Base-by-base conservation (phyloP, 2,797 vertebrate species). In the Thunnus albacares region DNA sequence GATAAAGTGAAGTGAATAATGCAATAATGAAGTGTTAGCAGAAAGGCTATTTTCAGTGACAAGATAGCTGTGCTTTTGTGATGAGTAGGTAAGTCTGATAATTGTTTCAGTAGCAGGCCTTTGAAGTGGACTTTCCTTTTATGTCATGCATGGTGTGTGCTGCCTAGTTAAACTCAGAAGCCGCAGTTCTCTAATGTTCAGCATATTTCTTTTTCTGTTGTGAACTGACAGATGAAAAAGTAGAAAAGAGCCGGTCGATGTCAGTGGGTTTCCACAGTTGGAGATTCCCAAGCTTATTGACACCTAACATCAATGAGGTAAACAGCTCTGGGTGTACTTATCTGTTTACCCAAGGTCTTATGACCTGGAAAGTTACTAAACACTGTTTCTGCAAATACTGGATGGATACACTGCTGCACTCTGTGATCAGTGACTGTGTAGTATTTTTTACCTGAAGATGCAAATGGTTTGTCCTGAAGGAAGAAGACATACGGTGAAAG, bases 221-320 rank as follows among this genome's bases (percentile, higher is more conserved):
- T 76, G 63, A 80, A 60, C 81, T 38, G 15, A 75, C 78, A 87
- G 85, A 81, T 84, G 70, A 82, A 82, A 83, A 81, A 77, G 33
- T 75, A 56, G 75, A 77, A 74, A 71, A 82, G 35, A 81, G 80
- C 81, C 74, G 74, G 67, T 85, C 15, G 22, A 90, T 83, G 71
- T 86, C 74, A 38, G 80, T 76, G 63, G 80, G 77, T 73, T 87
- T 87, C 61, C 63, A n/a, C 70, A 87, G 65, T 53, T 76, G 79
- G 78, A 89, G 65, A 78, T 80, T 77, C 61, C 70, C 63, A 53
- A 85, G 84, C 60, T 51, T 68, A 67, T 86, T 55, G 6, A 88
- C 77, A 82, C 62, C 59, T 35, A 84, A 85, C 70, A 90, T 93
- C 84, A 87, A 53, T 77, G 82, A 94, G 89, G 91, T 93, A 93